These are phyloP conservation scores for Labia minor DNA, from an alignment of 2,888 invertebrate genomes.

Conservation along the genomic window DNA sequence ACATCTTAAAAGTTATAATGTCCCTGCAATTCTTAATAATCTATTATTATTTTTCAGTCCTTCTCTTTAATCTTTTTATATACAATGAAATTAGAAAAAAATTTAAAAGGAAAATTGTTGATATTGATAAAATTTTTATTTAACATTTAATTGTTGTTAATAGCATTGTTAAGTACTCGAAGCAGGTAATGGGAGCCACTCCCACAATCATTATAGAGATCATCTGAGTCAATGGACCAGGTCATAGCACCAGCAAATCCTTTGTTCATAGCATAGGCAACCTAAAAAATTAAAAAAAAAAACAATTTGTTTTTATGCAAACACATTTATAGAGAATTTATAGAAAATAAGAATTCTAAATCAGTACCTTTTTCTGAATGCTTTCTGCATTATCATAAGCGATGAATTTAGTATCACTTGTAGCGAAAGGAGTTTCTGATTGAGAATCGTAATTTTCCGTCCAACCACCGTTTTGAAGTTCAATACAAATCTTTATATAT, in stretches of 20 bases:
- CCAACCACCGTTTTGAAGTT: slow-evolving; percentile 40
- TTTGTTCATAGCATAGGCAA: slow-evolving; percentile 47
- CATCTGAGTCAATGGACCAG: slow-evolving; percentile 84
- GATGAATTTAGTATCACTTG: slow-evolving; percentile 54
- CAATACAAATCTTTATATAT: slow-evolving; percentile 22
- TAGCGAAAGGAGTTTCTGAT: slow-evolving; percentile 51
- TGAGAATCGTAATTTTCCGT: slow-evolving; percentile 56
- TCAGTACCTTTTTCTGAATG: slow-evolving; percentile 63
- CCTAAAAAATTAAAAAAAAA: slow-evolving; percentile 19
- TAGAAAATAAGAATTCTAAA: no score
- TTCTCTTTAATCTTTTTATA: no score
- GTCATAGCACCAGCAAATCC: slow-evolving; percentile 72
- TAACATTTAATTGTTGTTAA: neutral
- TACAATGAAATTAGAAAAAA: no score
- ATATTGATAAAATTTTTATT: no score
- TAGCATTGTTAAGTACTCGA: neutral
- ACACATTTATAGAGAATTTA: no score
- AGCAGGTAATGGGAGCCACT: neutral
- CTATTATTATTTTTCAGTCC: no score
- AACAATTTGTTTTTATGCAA: no score
- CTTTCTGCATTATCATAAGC: slow-evolving; percentile 66
- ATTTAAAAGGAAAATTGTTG: no score
- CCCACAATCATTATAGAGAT: slow-evolving; percentile 60
- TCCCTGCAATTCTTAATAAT: no score
- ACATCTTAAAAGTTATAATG: no score